Conservation (phyloP, 2,888 invertebrate species). For the Coleophora flavipennella region DNA sequence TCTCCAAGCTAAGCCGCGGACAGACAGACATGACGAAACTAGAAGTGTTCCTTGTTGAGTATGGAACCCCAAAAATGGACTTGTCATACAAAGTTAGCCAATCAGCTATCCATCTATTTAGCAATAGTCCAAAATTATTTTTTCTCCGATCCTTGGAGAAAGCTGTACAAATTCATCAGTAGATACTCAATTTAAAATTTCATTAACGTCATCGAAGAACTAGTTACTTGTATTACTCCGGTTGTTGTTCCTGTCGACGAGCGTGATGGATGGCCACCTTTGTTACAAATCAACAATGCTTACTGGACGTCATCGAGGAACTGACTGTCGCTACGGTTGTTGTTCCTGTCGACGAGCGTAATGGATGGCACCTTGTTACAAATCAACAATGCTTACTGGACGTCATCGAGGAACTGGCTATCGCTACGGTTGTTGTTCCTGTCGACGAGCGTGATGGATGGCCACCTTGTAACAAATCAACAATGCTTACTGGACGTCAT, state of each 20-base stretch:
- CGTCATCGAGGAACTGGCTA: constrained; percentile 70
- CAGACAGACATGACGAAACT: no score
- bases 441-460: constrained; percentile 77
- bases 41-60: no score
- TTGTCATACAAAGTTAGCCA: no score
- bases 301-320: constrained; percentile 67
- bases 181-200: no score
- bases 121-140: no score
- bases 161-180: no score
- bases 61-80: no score
- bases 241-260: constrained; percentile 75
- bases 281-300: constrained; percentile 31
- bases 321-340: constrained; percentile 73
- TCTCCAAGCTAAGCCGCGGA: no score
- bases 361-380: no score
- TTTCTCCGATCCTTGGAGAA: no score
- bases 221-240: constrained; percentile 75
- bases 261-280: constrained; percentile 75
- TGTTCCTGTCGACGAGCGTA: constrained; percentile 75
- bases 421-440: constrained; percentile 74
- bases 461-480: no score
- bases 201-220: constrained; percentile 68
- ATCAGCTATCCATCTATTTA: no score
- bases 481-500: constrained; percentile 55
- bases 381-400: constrained; percentile 52